Conservation (phyloP, 2,113 vertebrate genomes). For the Pogonocichla stellata region DNA sequence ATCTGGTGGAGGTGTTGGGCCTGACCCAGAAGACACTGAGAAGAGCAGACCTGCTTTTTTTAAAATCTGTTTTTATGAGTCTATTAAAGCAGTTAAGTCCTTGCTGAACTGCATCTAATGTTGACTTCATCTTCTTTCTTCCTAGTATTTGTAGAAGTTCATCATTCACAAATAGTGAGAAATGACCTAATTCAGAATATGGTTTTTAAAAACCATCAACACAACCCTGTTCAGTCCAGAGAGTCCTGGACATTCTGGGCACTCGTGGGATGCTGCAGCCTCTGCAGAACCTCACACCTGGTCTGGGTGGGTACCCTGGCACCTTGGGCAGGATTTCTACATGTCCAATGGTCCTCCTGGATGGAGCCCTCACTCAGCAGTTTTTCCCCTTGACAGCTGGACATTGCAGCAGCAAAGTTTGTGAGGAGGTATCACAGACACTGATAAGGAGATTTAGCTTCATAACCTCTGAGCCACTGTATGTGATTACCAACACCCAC, state of each 20-base stretch:
- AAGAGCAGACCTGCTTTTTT: background rate
- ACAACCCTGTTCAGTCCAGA: background rate
- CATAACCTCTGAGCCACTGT: background rate
- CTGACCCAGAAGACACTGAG: background rate
- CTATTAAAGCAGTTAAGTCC: background rate
- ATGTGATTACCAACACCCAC: background rate
- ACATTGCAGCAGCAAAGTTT: background rate
- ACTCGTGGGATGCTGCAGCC: background rate
- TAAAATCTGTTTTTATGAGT: background rate
- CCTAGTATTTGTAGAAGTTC: background rate
- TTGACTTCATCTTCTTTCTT: background rate
- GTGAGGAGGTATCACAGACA: background rate
- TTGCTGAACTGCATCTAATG: background rate
- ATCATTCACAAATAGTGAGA: background rate
- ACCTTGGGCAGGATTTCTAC: background rate
- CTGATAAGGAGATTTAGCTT: background rate
- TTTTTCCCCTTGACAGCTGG: background rate
- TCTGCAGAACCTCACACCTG: background rate
- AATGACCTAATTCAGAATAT: background rate
- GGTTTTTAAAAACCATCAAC: background rate
- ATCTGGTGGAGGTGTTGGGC: background rate
- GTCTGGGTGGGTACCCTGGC: background rate
- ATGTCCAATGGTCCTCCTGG: background rate
- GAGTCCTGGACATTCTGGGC: background rate
- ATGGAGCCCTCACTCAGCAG: background rate